phyloP scores from a whole-genome alignment of 2,113 vertebrate species.

The Prinia subflava region DNA sequence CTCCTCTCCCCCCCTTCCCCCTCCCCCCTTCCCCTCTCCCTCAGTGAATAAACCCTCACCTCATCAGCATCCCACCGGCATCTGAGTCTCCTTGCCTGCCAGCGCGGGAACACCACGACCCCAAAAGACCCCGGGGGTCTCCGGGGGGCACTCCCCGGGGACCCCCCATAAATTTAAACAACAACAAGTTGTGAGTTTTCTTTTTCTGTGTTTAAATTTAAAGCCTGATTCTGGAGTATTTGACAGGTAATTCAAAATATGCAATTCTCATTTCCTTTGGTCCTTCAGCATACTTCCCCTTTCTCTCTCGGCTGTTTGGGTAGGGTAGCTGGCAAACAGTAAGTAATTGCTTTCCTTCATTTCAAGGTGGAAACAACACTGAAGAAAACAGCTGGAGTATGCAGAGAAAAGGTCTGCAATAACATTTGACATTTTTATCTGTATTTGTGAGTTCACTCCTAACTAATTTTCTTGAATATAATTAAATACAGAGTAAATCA shows the following conservation, averaged over 20 bases:
- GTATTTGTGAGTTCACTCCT: background rate
- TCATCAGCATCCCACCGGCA: too few species aligned
- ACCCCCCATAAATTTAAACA: too few species aligned
- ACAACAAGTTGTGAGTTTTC: background rate
- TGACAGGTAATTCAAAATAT: background rate
- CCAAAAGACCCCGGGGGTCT: too few species aligned
- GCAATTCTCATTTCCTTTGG: background rate
- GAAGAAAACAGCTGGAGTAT: background rate
- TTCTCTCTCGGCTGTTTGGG: background rate
- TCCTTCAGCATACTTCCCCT: background rate
- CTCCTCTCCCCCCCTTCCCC: too few species aligned
- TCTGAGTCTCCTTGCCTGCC: too few species aligned
- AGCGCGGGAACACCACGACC: too few species aligned
- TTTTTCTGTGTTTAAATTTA: background rate
- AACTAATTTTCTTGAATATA: background rate
- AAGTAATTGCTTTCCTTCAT: background rate
- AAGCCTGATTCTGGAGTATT: background rate
- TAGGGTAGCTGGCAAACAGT: background rate
- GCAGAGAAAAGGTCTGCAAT: background rate
- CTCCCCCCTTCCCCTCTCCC: too few species aligned
- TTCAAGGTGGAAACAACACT: background rate
- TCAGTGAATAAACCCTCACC: too few species aligned
- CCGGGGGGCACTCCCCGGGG: too few species aligned
- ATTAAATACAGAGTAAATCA: background rate
- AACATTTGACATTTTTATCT: background rate